phyloP scores from a whole-genome alignment of 1,140 invertebrate species.

The Sesamia nonagrioides region DNA sequence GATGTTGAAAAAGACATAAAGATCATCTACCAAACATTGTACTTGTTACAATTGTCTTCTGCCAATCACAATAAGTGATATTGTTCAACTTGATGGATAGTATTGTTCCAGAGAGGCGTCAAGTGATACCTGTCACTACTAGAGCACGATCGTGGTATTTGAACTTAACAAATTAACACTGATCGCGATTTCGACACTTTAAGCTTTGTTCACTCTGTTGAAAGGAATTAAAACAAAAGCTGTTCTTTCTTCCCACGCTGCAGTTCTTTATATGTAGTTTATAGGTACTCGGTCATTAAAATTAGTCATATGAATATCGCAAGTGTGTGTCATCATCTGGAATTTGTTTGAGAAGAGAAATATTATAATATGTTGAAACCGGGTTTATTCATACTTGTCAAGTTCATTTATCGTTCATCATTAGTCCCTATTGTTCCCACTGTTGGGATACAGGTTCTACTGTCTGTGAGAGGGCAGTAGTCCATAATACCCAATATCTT shows the following conservation, averaged over 20 bases:
- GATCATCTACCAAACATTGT: neutral
- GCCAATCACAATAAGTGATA: neutral
- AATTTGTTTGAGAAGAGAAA: neutral
- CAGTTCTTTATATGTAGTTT: constrained; percentile 1
- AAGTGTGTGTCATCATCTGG: neutral
- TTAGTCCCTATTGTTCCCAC: no score
- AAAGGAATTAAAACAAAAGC: constrained; percentile 11
- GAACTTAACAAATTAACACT: neutral
- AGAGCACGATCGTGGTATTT: constrained; percentile 1
- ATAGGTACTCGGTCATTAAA: neutral
- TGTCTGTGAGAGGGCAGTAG: no score
- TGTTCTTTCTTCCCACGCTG: constrained; percentile 6
- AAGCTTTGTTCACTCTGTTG: neutral
- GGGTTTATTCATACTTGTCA: no score
- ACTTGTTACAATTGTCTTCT: neutral
- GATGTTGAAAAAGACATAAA: neutral
- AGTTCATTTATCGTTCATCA: no score
- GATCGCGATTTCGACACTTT: neutral
- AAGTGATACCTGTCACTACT: neutral
- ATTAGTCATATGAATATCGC: constrained; percentile 1
- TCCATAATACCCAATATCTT: no score
- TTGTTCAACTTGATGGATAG: neutral
- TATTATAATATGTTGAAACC: no score
- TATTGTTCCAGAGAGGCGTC: neutral
- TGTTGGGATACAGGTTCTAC: no score